These are phyloP conservation scores for Amphiprion clarkii DNA, from an alignment of 2,797 vertebrate species.

Conservation along the genomic window DNA sequence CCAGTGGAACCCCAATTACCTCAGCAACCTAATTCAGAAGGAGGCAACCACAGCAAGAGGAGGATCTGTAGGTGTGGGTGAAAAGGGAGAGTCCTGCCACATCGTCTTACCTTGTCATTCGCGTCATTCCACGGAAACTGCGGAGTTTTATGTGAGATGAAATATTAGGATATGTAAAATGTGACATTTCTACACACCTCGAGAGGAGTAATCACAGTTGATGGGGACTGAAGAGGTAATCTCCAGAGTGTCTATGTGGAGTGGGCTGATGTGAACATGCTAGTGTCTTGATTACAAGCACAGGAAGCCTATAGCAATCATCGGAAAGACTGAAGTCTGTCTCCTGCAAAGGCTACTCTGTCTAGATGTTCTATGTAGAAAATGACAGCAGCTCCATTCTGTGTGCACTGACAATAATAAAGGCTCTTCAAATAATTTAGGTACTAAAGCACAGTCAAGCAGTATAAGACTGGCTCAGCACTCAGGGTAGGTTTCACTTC, in stretches of 20 bases:
- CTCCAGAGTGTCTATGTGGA: slow-evolving; percentile 66
- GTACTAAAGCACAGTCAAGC: slow-evolving; percentile 65
- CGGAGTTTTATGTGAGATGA: slow-evolving; percentile 71
- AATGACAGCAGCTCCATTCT: slow-evolving; percentile 41
- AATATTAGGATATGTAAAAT: slow-evolving; percentile 87
- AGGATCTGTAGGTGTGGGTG: slow-evolving; percentile 33
- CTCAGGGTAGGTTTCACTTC: slow-evolving; percentile 55
- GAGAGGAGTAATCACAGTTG: slow-evolving; percentile 82
- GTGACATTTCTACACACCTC: slow-evolving; percentile 84
- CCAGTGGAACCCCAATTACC: slow-evolving; percentile 74
- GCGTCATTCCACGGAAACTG: slow-evolving; percentile 60
- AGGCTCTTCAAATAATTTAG: slow-evolving; percentile 67
- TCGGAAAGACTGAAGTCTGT: slow-evolving; percentile 33
- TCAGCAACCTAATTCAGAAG: slow-evolving; percentile 56
- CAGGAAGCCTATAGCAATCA: slow-evolving; percentile 59
- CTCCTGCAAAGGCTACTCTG: slow-evolving; percentile 52
- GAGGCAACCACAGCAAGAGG: slow-evolving; percentile 41
- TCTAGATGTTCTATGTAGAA: slow-evolving; percentile 53
- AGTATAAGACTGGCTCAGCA: slow-evolving; percentile 48
- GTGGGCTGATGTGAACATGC: slow-evolving; percentile 65
- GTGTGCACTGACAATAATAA: slow-evolving; percentile 65
- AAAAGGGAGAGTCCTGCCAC: slow-evolving; percentile 44
- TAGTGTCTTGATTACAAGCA: slow-evolving; percentile 77
- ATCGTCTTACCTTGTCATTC: slow-evolving; percentile 71
- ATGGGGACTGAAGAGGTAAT: slow-evolving; percentile 80